Evolutionary conservation across 2,797 vertebrate genomes (phyloP), one percentile per base, ranked within the genome.

Genomic region (Brotula barbata): DNA sequence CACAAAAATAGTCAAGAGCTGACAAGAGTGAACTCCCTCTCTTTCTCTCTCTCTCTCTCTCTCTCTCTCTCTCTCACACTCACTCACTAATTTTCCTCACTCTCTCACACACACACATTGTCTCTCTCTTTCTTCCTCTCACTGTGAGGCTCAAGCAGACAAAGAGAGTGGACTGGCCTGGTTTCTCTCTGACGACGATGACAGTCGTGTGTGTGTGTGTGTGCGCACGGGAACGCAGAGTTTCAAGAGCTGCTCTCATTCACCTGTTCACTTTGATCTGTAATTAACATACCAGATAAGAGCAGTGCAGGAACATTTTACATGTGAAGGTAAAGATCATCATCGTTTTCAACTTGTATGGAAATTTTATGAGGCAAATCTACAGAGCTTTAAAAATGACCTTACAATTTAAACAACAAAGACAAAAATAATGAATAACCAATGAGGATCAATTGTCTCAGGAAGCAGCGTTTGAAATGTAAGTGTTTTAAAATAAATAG

Each of bases 121-220:
- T 36, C 34, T 11, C 34, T 36, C 64, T 11, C 34, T 36, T 12
- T 36, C 37, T 14, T 5, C 7, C 37, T n/a, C 37, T 39, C 37
- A 5, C 58, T 54, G 58, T 71, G 43, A 62, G 67, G 54, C 58
- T 52, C 47, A 70, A 54, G 69, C 61, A n/a, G n/a, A 7, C 33
- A 51, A n/a, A 16, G 15, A 64, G 55, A 55, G 58, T 64, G 69
- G 50, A 71, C 43, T 72, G 51, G 79, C 85, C 79, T 85, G 83
- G 71, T 75, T 80, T 82, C 50, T 74, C 60, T 82, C 79, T 85
- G 75, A 63, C 70, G 81, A 53, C 65, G 47, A 79, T 75, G 75
- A 77, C 83, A 81, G 75, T 60, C 28, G 41, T 40, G 65, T 77
- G 58, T 68, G 77, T 20, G 43, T 76, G 61, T 57, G 56, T 80